Percentiles rank a stretch among this genome's conserved stretches.
Evolutionary conservation across 2,113 vertebrate genomes (phyloP).

Genomic region (Notothenia coriiceps): DNA sequence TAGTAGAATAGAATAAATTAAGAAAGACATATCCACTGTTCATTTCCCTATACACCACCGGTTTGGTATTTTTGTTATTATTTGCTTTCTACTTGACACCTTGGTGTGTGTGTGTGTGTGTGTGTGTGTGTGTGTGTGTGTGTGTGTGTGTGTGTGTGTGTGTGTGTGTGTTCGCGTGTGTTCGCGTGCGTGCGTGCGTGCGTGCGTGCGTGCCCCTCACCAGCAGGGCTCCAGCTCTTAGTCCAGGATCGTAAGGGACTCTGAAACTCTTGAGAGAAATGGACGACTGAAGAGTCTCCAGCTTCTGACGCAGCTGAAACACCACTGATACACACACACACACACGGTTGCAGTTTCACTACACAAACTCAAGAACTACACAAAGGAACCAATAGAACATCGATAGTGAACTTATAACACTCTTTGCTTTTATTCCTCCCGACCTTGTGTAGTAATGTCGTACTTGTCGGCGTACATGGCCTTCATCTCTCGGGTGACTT

Average conservation of each 20-base stretch:
- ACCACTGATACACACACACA: conserved; percentile 84
- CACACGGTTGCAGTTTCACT: neutral
- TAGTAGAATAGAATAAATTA: too few relatives aligned
- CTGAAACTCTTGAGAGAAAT: conserved; percentile 92
- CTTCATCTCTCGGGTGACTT: conserved; percentile 95
- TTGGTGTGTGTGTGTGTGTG: too few relatives aligned
- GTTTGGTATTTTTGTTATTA: too few relatives aligned
- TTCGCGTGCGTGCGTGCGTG: neutral
- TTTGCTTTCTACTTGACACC: too few relatives aligned
- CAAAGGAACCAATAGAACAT: too few relatives aligned
- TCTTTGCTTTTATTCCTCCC: conserved; percentile 1
- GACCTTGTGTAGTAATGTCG: conserved; percentile 96
- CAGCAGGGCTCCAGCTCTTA: conserved; percentile 93
- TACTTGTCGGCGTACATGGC: conserved; percentile 94
- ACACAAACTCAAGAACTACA: neutral
- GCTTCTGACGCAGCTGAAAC: conserved; percentile 92
- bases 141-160: neutral
- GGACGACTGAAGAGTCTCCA: conserved; percentile 91
- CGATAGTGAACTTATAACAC: too few relatives aligned
- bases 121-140: too few relatives aligned
- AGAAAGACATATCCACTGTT: too few relatives aligned
- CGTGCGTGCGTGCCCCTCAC: conserved; percentile 77
- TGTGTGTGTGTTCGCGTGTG: neutral
- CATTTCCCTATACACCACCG: too few relatives aligned
- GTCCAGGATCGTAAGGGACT: conserved; percentile 95